These are phyloP conservation scores for Penaeus indicus DNA, from an alignment of 1,140 invertebrate genomes.

Conservation along the genomic window DNA sequence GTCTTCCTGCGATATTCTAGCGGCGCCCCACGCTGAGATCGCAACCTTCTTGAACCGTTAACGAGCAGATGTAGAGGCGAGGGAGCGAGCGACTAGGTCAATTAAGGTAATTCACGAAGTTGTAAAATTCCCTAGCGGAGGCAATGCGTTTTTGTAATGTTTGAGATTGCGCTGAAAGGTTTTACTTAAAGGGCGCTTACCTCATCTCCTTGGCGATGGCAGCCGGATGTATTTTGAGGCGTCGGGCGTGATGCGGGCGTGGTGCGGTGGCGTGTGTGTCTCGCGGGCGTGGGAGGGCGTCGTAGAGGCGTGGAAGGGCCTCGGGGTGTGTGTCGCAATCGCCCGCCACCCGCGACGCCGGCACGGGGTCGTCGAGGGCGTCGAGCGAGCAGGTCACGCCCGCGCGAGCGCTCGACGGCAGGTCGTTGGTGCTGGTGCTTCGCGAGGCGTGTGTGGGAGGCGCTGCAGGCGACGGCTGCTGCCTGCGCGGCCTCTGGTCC, in stretches of 20 bases:
- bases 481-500: background rate
- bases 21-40: too few relatives aligned
- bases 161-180: background rate
- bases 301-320: too few relatives aligned
- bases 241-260: conserved; percentile 39
- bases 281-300: too few relatives aligned
- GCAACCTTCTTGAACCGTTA: too few relatives aligned
- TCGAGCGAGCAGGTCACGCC: conserved; percentile 28
- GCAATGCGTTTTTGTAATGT: background rate
- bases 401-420: background rate
- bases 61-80: too few relatives aligned
- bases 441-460: conserved; percentile 3
- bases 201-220: conserved; percentile 55
- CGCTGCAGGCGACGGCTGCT: background rate
- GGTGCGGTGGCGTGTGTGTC: background rate
- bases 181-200: conserved; percentile 11
- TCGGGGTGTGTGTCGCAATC: background rate
- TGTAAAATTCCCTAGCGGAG: too few relatives aligned
- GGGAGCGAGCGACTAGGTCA: too few relatives aligned
- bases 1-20: background rate
- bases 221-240: conserved; percentile 44
- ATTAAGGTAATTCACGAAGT: too few relatives aligned
- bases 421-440: conserved; percentile 38
- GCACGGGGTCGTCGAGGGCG: conserved; percentile 55
- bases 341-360: conserved; percentile 40